A percentile compares a stretch with the other conserved stretches of the same genome.
Evolutionary conservation across 2,888 invertebrate species (phyloP).

Genomic region (Sminthurinus aureus): DNA sequence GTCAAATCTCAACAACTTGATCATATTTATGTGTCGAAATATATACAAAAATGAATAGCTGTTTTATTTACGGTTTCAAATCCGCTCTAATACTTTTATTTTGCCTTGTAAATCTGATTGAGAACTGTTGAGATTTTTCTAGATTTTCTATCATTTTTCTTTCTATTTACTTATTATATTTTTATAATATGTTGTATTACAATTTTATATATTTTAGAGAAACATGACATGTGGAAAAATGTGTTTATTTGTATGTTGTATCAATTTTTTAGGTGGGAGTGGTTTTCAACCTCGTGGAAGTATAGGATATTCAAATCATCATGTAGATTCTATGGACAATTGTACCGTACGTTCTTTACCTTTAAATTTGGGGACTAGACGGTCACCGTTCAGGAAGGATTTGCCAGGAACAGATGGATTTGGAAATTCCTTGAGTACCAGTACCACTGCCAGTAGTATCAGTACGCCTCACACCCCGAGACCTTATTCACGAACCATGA

Average conservation of each 20-base stretch:
- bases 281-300: conserved; percentile 27
- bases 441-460: not conserved
- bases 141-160: not conserved
- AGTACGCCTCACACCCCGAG: conserved; percentile 38
- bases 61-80: no score
- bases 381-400: conserved; percentile 45
- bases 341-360: conserved; percentile 52
- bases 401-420: not conserved
- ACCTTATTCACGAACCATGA: conserved; percentile 51
- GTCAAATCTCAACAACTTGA: not conserved
- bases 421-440: not conserved
- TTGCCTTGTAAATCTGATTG: no score
- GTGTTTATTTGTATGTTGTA: not conserved
- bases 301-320: not conserved
- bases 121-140: no score
- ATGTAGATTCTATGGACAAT: conserved; percentile 48
- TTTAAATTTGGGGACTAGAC: conserved; percentile 35
- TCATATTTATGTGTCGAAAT: no score
- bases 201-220: not conserved
- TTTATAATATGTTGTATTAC: not conserved
- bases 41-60: no score
- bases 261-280: conserved; percentile 32
- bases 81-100: no score
- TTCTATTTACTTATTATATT: not conserved
- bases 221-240: not conserved